Base-by-base conservation (phyloP, 2,888 invertebrate genomes). In the Sinelater perroti region DNA sequence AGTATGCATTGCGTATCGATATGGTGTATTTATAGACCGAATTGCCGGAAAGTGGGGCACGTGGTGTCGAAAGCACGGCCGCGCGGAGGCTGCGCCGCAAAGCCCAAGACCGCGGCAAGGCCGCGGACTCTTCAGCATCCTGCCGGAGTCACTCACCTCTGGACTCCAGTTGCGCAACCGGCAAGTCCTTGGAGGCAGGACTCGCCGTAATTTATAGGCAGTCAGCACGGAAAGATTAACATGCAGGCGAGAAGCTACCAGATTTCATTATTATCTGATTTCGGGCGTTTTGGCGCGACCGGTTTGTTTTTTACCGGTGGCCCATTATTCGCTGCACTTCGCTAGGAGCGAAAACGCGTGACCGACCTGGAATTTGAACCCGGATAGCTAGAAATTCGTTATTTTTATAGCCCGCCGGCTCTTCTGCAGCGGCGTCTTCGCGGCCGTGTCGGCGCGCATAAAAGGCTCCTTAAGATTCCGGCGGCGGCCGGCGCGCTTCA, bases 181-280 rank as follows among this genome's bases (percentile, higher is more conserved):
- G 13, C 45, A n/a, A n/a, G n/a, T n/a, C n/a, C n/a, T n/a, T n/a
- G n/a, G n/a, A n/a, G n/a, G n/a, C n/a, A 63, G 65, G 65, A 57
- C 64, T 61, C 52, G 51, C 51, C 42, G 49, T 65, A 65, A 63
- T 63, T 63, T 64, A 64, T 62, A 61, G 62, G 62, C 54, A 54
- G 57, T 61, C 58, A 60, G 49, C 60, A 61, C 59, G 61, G 47
- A 42, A 31, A 54, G 54, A 46, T 54, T 54, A 54, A 46, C 54
- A 47, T 54, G 57, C 56, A 36, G 53, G 42, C 58, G 56, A 51
- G 55, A 51, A 58, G 58, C 56, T 52, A 52, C 60, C 35, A 56
- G 56, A 47, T 56, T 60, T 56, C 52, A 49, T 46, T 46, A 54
- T 56, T 54, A 51, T 49, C 51, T 47, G 52, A 46, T 46, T 56